Percentiles rank a stretch among this genome's conserved stretches.
Conservation (phyloP, 2,797 vertebrate species). For the Garrulus glandarius region DNA sequence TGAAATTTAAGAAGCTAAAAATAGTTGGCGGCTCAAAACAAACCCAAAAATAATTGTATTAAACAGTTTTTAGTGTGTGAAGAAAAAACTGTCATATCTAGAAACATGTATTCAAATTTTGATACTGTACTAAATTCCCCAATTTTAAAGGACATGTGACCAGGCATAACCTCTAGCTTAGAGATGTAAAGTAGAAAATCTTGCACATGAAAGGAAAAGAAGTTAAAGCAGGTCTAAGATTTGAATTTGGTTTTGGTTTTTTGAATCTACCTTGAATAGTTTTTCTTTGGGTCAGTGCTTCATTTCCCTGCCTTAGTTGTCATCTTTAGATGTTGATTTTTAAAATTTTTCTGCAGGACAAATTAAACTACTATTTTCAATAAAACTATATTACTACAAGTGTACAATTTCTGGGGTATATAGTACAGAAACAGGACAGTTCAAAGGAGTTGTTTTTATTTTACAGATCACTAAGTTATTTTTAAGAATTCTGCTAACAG, state of each 20-base stretch:
- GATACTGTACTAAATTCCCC: neutral
- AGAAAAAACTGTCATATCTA: neutral
- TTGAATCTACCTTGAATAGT: neutral
- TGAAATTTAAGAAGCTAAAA: constrained; percentile 2
- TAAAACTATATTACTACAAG: neutral
- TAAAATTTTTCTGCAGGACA: neutral
- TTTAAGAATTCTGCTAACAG: neutral
- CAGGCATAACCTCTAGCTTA: neutral
- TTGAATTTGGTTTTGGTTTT: neutral
- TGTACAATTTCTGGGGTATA: neutral
- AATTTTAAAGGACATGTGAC: neutral
- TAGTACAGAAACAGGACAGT: neutral
- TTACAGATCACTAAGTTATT: neutral
- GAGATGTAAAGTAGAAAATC: neutral
- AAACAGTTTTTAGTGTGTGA: neutral
- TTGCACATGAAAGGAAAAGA: neutral
- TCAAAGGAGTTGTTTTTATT: neutral
- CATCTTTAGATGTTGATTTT: neutral
- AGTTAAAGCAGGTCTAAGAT: neutral
- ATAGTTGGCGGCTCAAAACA: neutral
- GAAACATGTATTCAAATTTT: neutral
- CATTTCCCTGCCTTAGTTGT: neutral
- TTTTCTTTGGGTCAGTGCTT: neutral
- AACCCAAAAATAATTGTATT: neutral
- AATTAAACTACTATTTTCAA: neutral